Evolutionary conservation across 2,113 vertebrate species (phyloP).

Genomic region (Pedetes capensis): DNA sequence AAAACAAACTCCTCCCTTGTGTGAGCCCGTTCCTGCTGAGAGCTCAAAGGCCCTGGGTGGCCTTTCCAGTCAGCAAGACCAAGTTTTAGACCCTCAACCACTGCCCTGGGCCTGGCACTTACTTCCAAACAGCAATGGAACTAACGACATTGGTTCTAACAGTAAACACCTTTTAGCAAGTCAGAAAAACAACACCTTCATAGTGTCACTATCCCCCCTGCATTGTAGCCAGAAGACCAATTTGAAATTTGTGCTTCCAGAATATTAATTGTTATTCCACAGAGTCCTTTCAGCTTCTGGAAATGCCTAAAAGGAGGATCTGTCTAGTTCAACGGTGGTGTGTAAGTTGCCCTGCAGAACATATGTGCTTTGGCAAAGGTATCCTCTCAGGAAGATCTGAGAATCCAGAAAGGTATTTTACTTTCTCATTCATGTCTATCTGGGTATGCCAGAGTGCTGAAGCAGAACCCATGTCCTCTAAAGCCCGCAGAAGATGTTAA

Average conservation of each 20-base stretch:
- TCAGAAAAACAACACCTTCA: neutral
- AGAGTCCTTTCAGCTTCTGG: neutral
- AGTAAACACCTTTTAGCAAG: neutral
- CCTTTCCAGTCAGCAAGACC: neutral
- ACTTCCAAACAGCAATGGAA: neutral
- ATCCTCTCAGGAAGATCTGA: neutral
- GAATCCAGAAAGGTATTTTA: neutral
- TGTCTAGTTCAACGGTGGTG: fast-evolving
- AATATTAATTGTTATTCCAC: neutral
- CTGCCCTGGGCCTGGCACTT: neutral
- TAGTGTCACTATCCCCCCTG: neutral
- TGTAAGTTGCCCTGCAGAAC: fast-evolving
- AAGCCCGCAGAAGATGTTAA: neutral
- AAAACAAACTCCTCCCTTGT: neutral
- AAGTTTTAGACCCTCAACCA: neutral
- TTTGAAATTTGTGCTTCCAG: slow-evolving; percentile 14
- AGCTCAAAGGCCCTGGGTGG: neutral
- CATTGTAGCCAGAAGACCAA: neutral
- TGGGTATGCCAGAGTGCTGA: neutral
- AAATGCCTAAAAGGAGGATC: neutral
- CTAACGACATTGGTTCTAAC: neutral
- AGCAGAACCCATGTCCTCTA: neutral
- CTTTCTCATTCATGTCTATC: neutral
- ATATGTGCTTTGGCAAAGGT: neutral
- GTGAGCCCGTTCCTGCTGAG: neutral